Base-by-base conservation (phyloP, 2,113 vertebrate species). In the Motacilla tschutschensis region DNA sequence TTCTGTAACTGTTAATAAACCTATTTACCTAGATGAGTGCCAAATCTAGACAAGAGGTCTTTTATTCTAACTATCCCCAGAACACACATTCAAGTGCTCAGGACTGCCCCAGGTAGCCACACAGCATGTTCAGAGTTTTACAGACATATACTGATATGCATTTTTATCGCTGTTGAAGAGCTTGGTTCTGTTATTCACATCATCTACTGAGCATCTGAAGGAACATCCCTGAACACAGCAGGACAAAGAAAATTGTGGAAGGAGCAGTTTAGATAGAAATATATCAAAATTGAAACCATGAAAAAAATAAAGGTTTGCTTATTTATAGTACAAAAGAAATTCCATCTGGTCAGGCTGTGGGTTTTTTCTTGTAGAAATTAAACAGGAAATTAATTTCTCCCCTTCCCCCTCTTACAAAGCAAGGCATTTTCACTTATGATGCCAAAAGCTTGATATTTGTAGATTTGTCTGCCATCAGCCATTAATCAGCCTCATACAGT, bases 401-500 rank as follows among this genome's bases (percentile, higher is more conserved):
- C 65, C 48, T 62, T 60, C 26, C 44, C 19, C 41, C 46, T 41
- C 21, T 63, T 70, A 59, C 9, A 87, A 67, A 90, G 47, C 33
- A 84, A 63, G 41, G 44, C 31, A 87, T 93, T 94, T 95, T 80
- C 67, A 81, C 67, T 90, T 79, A 76, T 57, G 81, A 80, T 88
- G 83, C 89, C 80, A 88, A 91, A 85, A 93, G 47, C 72, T 57
- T 83, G 71, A 20, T 77, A 70, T 71, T 79, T 79, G 71, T 84
- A 82, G 85, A 64, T 80, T 60, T 88, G 60, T 70, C 59, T 88
- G 85, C 50, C 71, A 44, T 58, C 41, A 33, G 87, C 83, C 59
- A 44, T 93, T 95, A 93, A 94, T 94, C 84, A 82, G 92, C 58
- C 95, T 95, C 93, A 36, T 60, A 88, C 85, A 95, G 46, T 94